Conservation (phyloP, 2,113 vertebrate species). For the Megaceryle torquata region DNA sequence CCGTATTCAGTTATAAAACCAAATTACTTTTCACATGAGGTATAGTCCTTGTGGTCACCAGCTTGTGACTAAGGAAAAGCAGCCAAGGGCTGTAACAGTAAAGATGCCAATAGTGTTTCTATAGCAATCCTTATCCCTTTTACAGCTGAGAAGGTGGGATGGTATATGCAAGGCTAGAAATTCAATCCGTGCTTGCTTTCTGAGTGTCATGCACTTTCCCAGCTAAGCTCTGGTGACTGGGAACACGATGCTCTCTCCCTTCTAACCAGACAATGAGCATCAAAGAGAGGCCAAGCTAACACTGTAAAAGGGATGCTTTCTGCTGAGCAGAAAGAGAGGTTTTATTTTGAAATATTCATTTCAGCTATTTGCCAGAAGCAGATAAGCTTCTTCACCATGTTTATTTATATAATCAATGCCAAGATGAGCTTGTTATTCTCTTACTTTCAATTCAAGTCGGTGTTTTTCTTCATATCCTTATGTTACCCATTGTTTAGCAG, state of each 20-base stretch:
- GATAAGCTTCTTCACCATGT: background rate
- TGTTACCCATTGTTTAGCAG: background rate
- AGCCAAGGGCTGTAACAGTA: background rate
- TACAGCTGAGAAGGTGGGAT: background rate
- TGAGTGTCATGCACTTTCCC: background rate
- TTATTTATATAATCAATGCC: background rate
- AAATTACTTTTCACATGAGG: background rate
- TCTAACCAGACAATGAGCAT: background rate
- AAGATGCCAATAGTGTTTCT: background rate
- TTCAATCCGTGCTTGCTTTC: background rate
- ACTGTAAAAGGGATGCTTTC: background rate
- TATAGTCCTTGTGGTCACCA: background rate
- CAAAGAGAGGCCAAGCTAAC: background rate
- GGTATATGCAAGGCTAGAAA: background rate
- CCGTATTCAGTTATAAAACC: background rate
- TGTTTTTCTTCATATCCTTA: background rate
- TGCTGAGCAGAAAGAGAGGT: background rate
- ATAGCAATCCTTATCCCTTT: background rate
- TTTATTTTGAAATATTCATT: background rate
- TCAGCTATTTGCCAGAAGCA: background rate
- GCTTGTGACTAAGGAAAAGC: background rate
- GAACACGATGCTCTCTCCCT: background rate
- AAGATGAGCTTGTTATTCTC: background rate
- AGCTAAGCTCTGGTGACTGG: background rate
- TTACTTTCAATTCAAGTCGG: background rate